Conservation (phyloP, 64 coral and sea anemone species). For the Dendrophyllia cribrosa region DNA sequence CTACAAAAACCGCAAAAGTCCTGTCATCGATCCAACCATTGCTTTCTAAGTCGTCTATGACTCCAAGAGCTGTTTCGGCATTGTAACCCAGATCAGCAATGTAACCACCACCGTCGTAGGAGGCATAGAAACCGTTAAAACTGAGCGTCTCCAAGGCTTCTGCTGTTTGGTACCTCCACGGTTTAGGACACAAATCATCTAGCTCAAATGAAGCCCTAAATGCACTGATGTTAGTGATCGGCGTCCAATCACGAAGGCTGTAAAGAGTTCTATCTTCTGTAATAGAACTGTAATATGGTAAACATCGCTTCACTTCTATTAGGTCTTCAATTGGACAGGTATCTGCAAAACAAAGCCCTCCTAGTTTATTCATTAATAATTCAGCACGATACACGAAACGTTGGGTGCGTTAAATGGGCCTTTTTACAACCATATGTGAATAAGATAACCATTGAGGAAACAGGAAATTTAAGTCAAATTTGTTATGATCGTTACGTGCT, state of each 20-base stretch:
- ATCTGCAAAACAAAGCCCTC: not conserved
- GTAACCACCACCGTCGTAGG: slow-evolving; percentile 73
- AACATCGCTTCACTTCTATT: not conserved
- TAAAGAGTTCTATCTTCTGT: slow-evolving; percentile 39
- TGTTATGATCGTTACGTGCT: too few species aligned
- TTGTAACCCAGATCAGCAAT: slow-evolving; percentile 86
- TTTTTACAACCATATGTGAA: too few species aligned
- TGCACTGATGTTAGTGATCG: not conserved
- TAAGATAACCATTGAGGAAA: too few species aligned
- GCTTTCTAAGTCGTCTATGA: slow-evolving; percentile 28
- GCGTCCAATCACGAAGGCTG: slow-evolving; percentile 57
- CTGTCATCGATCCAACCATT: slow-evolving; percentile 68
- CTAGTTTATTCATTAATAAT: not conserved
- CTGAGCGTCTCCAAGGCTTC: slow-evolving; percentile 36
- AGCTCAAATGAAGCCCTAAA: not conserved
- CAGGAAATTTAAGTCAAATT: too few species aligned
- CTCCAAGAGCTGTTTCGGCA: not conserved
- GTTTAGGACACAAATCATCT: slow-evolving; percentile 52
- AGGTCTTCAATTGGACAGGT: slow-evolving; percentile 3
- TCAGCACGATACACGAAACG: too few species aligned
- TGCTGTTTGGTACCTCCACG: slow-evolving; percentile 69
- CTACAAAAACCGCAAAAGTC: slow-evolving; percentile 59
- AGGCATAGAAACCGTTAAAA: slow-evolving; percentile 38
- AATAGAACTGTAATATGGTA: slow-evolving; percentile 41
- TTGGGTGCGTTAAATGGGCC: too few species aligned